Evolutionary conservation across 64 coral and sea anemone species (phyloP).

Genomic region (Montipora foliosa): DNA sequence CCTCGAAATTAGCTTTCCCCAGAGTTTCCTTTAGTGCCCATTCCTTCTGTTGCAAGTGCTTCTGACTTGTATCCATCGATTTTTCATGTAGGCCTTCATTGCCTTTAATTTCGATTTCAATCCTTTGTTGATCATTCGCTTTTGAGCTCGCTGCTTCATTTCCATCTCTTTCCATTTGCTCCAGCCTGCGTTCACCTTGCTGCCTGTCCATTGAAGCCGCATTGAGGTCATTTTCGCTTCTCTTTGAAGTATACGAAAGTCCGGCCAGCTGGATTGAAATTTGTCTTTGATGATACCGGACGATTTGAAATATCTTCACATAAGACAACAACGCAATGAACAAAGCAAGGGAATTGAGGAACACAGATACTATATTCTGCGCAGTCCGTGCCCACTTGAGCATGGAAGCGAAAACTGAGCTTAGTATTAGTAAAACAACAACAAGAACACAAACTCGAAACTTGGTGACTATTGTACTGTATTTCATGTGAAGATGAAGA

Average conservation of each 20-base stretch:
- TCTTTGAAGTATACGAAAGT: not conserved
- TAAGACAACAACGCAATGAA: conserved; percentile 15
- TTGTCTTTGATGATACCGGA: conserved; percentile 29
- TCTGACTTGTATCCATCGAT: not conserved
- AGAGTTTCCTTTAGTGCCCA: not conserved
- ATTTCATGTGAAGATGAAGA: conserved; percentile 38
- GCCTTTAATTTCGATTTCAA: not conserved
- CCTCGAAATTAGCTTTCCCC: not conserved
- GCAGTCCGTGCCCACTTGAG: conserved; percentile 8
- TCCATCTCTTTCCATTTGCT: not conserved
- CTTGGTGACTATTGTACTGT: conserved; percentile 3
- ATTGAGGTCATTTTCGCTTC: not conserved
- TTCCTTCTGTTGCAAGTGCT: not conserved
- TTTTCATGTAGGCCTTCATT: not conserved
- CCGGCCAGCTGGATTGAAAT: conserved; percentile 11
- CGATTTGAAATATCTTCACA: conserved; percentile 23
- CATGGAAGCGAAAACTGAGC: conserved; percentile 25
- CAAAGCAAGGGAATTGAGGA: not conserved
- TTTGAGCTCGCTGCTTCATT: not conserved
- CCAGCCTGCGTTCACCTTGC: not conserved
- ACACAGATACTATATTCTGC: conserved; percentile 28
- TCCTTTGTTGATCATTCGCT: not conserved
- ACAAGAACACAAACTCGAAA: not conserved
- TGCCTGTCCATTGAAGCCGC: not conserved
- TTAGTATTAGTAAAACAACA: not conserved